Conservation (phyloP, 2,113 vertebrate species). For the Rhodinocichla rosea region DNA sequence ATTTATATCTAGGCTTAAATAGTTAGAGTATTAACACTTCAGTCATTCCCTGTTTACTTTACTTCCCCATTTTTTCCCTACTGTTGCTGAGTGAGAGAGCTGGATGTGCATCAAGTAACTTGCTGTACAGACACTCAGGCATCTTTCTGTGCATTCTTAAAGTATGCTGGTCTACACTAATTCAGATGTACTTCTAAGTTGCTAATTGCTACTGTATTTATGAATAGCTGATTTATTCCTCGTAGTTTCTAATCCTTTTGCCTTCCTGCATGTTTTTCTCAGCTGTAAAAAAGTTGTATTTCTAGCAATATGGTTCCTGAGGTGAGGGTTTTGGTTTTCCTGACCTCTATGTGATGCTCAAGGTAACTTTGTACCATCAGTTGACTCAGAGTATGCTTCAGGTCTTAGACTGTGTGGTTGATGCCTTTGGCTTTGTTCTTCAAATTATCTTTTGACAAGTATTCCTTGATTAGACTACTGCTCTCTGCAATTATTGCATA, state of each 20-base stretch:
- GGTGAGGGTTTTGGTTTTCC: not conserved
- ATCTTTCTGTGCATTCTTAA: not conserved
- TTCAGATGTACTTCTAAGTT: not conserved
- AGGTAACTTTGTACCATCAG: not conserved
- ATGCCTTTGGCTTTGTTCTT: not conserved
- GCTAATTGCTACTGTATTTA: not conserved
- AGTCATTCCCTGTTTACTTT: not conserved
- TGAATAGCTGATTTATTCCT: not conserved
- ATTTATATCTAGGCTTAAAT: not conserved
- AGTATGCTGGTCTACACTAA: not conserved
- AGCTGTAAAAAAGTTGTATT: not conserved
- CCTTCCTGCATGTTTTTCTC: not conserved
- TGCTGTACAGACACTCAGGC: not conserved
- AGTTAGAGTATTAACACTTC: not conserved
- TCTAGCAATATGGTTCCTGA: not conserved
- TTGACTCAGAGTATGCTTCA: not conserved
- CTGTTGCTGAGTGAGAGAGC: not conserved
- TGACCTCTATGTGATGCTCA: not conserved
- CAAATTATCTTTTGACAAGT: not conserved
- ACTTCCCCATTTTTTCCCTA: not conserved
- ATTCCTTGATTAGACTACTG: not conserved
- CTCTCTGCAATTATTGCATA: not conserved
- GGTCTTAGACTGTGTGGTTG: not conserved
- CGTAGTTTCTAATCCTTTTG: not conserved
- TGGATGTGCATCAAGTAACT: not conserved